Conservation (phyloP, 2,888 invertebrate species). For the Apomyelois bistriatella region DNA sequence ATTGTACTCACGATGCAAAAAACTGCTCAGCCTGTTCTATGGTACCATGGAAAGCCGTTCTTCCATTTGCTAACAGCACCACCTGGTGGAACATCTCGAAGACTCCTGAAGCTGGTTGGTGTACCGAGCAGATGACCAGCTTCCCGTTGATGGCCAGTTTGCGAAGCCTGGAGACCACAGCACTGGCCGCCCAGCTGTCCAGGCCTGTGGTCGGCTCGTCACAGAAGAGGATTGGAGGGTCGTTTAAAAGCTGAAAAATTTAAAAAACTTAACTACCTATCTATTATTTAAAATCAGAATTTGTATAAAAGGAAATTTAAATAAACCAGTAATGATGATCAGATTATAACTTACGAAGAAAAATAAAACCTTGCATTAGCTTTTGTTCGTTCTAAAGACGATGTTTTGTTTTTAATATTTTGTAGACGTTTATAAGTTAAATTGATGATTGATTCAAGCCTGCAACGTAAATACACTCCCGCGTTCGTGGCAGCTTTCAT, state of each 20-base stretch:
- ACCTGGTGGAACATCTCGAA: conserved; percentile 91
- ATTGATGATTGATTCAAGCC: too few relatives aligned
- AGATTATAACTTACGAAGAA: too few relatives aligned
- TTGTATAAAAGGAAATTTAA: too few relatives aligned
- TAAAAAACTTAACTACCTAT: too few relatives aligned
- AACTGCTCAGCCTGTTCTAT: conserved; percentile 84
- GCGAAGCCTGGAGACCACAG: conserved; percentile 86
- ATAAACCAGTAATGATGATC: too few relatives aligned
- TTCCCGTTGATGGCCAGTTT: conserved; percentile 84
- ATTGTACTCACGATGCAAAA: conserved; percentile 84
- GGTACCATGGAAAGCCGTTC: conserved; percentile 88
- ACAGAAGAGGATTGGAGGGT: conserved; percentile 93
- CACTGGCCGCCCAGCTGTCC: conserved; percentile 93
- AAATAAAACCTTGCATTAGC: too few relatives aligned
- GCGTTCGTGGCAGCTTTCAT: too few relatives aligned
- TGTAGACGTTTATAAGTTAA: too few relatives aligned
- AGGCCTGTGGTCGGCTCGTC: conserved; percentile 97
- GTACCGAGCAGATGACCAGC: conserved; percentile 92
- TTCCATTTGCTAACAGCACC: conserved; percentile 87
- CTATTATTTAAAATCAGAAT: too few relatives aligned
- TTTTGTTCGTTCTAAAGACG: too few relatives aligned
- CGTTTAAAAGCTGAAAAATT: conserved; percentile 85
- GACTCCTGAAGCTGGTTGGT: conserved; percentile 93
- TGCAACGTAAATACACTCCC: too few relatives aligned
- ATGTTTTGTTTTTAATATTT: too few relatives aligned